Conservation (phyloP, 2,888 invertebrate genomes). For the Chaetogeoica ovagalla region DNA sequence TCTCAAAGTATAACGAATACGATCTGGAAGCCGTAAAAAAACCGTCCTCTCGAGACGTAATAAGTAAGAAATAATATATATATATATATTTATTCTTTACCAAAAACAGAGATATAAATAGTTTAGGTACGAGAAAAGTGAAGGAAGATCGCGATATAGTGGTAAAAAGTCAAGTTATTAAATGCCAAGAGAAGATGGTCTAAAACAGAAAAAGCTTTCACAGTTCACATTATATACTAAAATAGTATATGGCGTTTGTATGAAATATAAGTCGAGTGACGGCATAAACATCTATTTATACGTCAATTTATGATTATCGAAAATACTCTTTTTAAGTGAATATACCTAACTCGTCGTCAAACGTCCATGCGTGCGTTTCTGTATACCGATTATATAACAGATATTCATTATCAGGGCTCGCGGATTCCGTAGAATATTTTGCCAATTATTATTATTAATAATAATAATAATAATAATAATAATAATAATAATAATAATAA, state of each 20-base stretch:
- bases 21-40: neutral
- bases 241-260: neutral
- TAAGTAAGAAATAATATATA: neutral
- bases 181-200: neutral
- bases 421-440: too few relatives aligned
- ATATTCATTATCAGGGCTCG: too few relatives aligned
- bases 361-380: neutral
- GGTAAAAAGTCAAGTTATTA: too few relatives aligned
- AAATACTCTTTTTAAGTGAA: neutral
- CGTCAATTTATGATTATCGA: neutral
- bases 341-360: neutral
- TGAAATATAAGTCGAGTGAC: neutral
- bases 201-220: slow-evolving; percentile 21
- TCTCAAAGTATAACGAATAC: too few relatives aligned
- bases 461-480: too few relatives aligned
- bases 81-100: neutral
- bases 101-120: too few relatives aligned
- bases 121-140: too few relatives aligned
- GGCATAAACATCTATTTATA: neutral
- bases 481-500: too few relatives aligned
- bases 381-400: too few relatives aligned
- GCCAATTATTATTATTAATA: too few relatives aligned
- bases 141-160: too few relatives aligned
- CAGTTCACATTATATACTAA: neutral
- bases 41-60: neutral